Evolutionary conservation across 2,888 invertebrate genomes (phyloP), one percentile per base, ranked within the genome.

Genomic region (Chloromyia formosa): DNA sequence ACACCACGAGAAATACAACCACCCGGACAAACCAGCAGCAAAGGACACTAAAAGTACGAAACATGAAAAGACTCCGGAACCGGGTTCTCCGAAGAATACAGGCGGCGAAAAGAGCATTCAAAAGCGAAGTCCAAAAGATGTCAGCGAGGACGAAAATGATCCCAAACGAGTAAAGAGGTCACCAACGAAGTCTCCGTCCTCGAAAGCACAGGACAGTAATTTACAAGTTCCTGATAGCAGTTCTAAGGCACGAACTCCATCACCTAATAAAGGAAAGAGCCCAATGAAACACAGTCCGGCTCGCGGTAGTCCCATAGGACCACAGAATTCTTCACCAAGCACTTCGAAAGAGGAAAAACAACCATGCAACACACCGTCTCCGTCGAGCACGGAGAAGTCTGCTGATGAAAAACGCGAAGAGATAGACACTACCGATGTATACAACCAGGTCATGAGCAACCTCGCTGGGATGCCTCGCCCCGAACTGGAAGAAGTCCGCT

Each of bases 1-100:
- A 0, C 96, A 96, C 86, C 87, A 87, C 74, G 86, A 88, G 75
- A 92, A 90, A 81, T 96, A 88, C 79, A 94, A 93, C 84, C 95
- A 95, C 84, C 93, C 93, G 12, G 87, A 88, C 61, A 85, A 85
- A 82, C 81, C 82, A 62, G 56, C 60, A 20, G 20, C 18, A 12
- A 35, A 2, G 7, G 40, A 2, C 20, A 0, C 35, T 27, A 23
- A 20, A 42, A 14, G 22, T 35, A 42, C 9, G 61, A 18, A 58
- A 40, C 49, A 58, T 23, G 40, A 61, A 53, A 53, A 56, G 35
- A 1, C 68, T 60, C 62, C 56, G 20, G 27, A 72, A 22, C 5
- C n/a, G 2, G 40, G 12, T 5, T 54, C n/a, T 1, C 23, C 27
- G 5, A 60, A 16, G 74, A 40, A 69, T 64, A 64, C 23, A n/a